Base-by-base conservation (phyloP, 2,113 vertebrate species). In the Catharus minimus region DNA sequence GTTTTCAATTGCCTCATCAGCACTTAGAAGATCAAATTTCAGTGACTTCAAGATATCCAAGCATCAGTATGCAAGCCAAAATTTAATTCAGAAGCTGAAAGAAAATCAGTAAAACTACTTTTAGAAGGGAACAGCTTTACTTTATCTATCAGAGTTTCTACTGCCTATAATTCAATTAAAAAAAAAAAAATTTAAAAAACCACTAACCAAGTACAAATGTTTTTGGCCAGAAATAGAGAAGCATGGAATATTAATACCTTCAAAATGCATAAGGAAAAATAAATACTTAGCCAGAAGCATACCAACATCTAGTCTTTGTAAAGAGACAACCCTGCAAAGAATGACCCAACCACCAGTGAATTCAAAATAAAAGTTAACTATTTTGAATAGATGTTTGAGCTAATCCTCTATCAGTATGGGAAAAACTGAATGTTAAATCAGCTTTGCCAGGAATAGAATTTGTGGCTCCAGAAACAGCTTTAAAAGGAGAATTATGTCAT, bases 11-110 rank as follows among this genome's bases (percentile, higher is more conserved):
- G 95, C 58, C 83, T 94, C 89, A 90, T 89, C 82, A 86, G 85
- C 92, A 94, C 82, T 89, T 90, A 86, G 38, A 23, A 95, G 46
- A 81, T 94, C 85, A 94, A 73, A 61, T 91, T 96, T 96, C 93
- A 94, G 62, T 88, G 69, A 95, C 78, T 96, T 94, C 71, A 76
- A 93, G 68, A 92, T 80, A 96, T 68, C 68, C 66, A 95, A 62
- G 61, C 49, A 90, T 36, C 39, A 87, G 38, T 53, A 75, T 71
- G 71, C 11, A 89, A 86, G 92, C 53, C 74, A 93, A 95, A 97
- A 92, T 39, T 78, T 78, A 94, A 94, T 89, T 93, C 86, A 96
- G 91, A 96, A 68, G 86, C 62, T 89, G 74, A 94, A 92, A 46
- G 81, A 81, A 94, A 88, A 89, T 85, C 89, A 92, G 85, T 86